phyloP scores from a whole-genome alignment of 2,113 vertebrate species.

The Caloenas nicobarica region DNA sequence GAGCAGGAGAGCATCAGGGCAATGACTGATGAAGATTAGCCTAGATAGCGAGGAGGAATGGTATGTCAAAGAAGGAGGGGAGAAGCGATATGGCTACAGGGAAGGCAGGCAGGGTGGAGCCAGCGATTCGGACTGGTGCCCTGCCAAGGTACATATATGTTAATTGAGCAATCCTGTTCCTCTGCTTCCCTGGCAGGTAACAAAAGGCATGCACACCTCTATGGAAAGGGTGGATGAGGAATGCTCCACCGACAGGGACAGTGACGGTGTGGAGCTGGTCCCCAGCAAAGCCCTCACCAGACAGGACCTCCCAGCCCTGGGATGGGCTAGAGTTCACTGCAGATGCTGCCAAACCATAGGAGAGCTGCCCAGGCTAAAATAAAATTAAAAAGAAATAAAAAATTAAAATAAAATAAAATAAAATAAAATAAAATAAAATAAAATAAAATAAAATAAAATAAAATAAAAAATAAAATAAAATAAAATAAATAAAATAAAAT shows the following conservation, averaged over 20 bases:
- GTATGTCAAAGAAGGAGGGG: slow-evolving; percentile 58
- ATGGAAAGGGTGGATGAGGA: neutral
- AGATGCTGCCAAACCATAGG: neutral
- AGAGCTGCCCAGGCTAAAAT: neutral
- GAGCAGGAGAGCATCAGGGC: slow-evolving; percentile 64
- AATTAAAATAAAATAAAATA: neutral
- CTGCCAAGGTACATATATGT: slow-evolving; percentile 72
- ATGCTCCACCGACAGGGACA: neutral
- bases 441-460: too few relatives aligned
- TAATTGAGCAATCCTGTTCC: slow-evolving; percentile 68
- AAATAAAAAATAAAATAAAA: neutral
- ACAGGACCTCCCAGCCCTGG: neutral
- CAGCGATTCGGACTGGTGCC: slow-evolving; percentile 45
- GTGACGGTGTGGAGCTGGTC: neutral
- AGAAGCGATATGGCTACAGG: slow-evolving; percentile 34
- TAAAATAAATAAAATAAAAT: neutral
- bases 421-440: too few relatives aligned
- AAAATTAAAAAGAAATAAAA: neutral
- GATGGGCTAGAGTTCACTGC: neutral
- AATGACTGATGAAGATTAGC: slow-evolving; percentile 72
- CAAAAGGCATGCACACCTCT: slow-evolving; percentile 13
- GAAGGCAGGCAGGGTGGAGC: slow-evolving; percentile 66
- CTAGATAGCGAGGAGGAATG: slow-evolving; percentile 66
- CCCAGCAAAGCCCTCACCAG: neutral
- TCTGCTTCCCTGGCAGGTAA: slow-evolving; percentile 47